Evolutionary conservation across 92 coral and sea anemone species (phyloP), one percentile per base, ranked within the genome.

Genomic region (Palythoa grandis): DNA sequence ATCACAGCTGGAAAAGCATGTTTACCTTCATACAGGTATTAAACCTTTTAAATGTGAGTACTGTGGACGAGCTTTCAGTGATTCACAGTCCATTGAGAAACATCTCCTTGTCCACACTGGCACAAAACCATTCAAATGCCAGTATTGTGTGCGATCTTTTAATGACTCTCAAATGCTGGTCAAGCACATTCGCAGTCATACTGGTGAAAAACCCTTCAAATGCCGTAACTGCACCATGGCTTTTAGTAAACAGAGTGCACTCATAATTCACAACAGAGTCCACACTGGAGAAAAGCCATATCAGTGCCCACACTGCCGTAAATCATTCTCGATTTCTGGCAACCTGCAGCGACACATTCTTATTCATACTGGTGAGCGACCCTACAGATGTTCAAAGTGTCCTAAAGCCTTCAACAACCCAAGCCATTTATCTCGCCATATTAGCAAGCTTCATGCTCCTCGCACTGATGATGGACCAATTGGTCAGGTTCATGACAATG

Each of bases 271-370:
- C 72, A 92, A 96, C 16, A 87, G 99, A n/a, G 99, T 96, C 5
- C 99, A 96, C 84, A 90, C 99, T 0, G 99, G 99, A 17, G 94
- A 91, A 65, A 96, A 96, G 89, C 99, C 99, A 54, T 96, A 93
- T 78, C 80, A 91, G 48, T 96, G 99, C 78, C 90, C 97, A 17
- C 88, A 95, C 54, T 96, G 99, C 58, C 88, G 90, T 40, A 96
- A 96, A 84, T 89, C 95, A 52, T 96, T 96, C 78, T 95, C 98
- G 63, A 96, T 96, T 76, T 88, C 95, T 37, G 99, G 99, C 38
- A 96, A 96, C 88, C 80, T 96, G 71, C 96, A 93, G 90, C 89
- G 99, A 69, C 99, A 96, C 61, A 92, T 91, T 70, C 91, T 96
- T 12, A 93, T 96, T 23, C 99, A 96, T 86, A 96, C 98, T 0